A percentile compares a stretch with the other conserved stretches of the same genome.
phyloP scores from a whole-genome alignment of 2,888 invertebrate genomes.

The Latrodectus hesperus region DNA sequence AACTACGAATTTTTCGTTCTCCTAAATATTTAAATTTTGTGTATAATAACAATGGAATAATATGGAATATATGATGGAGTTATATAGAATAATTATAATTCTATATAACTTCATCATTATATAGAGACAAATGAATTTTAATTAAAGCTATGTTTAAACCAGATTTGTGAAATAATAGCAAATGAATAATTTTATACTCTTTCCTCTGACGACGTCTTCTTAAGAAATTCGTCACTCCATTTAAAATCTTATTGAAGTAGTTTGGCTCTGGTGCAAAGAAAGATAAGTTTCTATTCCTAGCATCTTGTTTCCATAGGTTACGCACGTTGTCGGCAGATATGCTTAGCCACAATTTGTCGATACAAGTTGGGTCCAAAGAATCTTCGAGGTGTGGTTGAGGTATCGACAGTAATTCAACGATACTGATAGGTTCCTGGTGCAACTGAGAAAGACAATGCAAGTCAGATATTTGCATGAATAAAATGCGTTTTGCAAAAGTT shows the following conservation, averaged over 20 bases:
- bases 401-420: constrained; percentile 27
- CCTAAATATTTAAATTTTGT: no score
- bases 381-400: constrained; percentile 33
- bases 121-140: no score
- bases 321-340: constrained; percentile 16
- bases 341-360: constrained; percentile 29
- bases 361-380: background rate
- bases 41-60: no score
- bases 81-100: no score
- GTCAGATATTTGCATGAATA: no score
- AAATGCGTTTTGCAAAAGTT: no score
- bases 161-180: no score
- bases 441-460: constrained; percentile 19
- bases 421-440: constrained; percentile 13
- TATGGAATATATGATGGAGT: no score
- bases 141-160: no score
- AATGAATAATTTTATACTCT: background rate
- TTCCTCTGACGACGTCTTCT: constrained; percentile 18
- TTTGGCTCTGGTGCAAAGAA: background rate
- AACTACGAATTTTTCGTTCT: no score
- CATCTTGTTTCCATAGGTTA: constrained; percentile 23
- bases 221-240: constrained; percentile 43
- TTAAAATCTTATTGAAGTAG: background rate
- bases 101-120: no score
- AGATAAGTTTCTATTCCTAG: background rate